Conservation (phyloP, 2,797 vertebrate species). For the Fratercula arctica region DNA sequence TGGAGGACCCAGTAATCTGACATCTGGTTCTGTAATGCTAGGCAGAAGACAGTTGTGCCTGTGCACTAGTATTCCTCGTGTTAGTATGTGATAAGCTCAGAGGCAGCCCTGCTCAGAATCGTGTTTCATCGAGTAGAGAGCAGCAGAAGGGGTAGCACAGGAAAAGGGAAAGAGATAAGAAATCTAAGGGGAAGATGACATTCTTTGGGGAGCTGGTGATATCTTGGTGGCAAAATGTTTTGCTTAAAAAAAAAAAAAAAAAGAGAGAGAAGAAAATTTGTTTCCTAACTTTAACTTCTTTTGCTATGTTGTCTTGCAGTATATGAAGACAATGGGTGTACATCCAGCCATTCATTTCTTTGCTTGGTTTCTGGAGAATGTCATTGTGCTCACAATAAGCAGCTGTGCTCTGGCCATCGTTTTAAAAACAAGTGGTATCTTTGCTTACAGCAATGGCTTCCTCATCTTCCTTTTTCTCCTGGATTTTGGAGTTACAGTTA, state of each 20-base stretch:
- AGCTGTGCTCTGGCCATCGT: constrained; percentile 64
- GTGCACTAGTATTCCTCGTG: background rate
- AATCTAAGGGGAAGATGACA: background rate
- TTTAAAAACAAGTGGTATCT: constrained; percentile 73
- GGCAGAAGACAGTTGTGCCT: background rate
- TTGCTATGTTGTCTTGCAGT: constrained; percentile 51
- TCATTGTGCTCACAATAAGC: constrained; percentile 39
- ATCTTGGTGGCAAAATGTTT: background rate
- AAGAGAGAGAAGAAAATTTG: background rate
- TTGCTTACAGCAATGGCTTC: constrained; percentile 65
- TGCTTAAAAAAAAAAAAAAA: background rate
- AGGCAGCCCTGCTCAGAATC: background rate
- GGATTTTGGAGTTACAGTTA: constrained; percentile 72
- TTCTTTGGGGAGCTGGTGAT: background rate
- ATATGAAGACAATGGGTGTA: constrained; percentile 76
- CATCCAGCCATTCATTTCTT: constrained; percentile 65
- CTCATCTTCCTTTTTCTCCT: constrained; percentile 75
- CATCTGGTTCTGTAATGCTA: background rate
- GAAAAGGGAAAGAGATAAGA: background rate
- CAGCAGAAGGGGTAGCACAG: background rate
- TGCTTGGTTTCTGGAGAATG: constrained; percentile 80
- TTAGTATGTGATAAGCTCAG: background rate
- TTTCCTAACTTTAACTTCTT: background rate
- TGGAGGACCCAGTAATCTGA: background rate
- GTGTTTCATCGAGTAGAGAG: background rate